These are phyloP conservation scores for Pseudomyrmex gracilis DNA, from an alignment of 1,140 invertebrate genomes.

Conservation along the genomic window DNA sequence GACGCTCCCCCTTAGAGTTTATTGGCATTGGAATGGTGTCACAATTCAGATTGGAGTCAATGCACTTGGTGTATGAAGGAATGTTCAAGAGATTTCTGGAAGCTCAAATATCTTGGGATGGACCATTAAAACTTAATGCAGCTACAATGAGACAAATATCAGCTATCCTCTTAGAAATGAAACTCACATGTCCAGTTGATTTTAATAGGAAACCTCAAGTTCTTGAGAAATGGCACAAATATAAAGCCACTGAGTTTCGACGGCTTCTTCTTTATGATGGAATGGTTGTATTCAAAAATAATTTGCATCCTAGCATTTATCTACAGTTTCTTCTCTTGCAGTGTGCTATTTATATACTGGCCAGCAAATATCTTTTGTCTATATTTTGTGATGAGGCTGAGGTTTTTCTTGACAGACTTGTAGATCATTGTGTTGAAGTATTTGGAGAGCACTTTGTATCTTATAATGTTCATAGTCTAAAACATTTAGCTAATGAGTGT, in stretches of 20 bases:
- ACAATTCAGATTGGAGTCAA: not conserved
- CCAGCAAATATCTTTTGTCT: not conserved
- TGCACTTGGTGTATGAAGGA: not conserved
- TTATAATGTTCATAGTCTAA: not conserved
- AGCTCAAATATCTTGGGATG: not conserved
- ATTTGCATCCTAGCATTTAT: not conserved
- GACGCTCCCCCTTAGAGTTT: not conserved
- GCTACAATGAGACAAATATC: not conserved
- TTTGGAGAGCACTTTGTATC: constrained; percentile 3
- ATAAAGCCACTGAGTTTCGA: constrained; percentile 4
- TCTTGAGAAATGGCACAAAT: not conserved
- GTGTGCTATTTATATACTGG: not conserved
- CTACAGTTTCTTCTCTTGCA: not conserved
- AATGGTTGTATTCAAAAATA: constrained; percentile 4
- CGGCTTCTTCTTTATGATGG: not conserved
- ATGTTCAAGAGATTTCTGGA: constrained; percentile 8
- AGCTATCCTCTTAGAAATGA: not conserved
- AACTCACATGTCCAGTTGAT: not conserved
- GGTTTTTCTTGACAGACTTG: not conserved
- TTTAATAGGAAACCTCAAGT: constrained; percentile 7
- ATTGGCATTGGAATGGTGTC: not conserved
- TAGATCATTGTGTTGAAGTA: not conserved
- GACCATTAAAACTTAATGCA: not conserved
- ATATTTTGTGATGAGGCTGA: not conserved
- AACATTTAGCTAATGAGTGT: not conserved